These are phyloP conservation scores for Drosophila neoperkinsi DNA, from an alignment of 2,888 invertebrate species.

Conservation along the genomic window DNA sequence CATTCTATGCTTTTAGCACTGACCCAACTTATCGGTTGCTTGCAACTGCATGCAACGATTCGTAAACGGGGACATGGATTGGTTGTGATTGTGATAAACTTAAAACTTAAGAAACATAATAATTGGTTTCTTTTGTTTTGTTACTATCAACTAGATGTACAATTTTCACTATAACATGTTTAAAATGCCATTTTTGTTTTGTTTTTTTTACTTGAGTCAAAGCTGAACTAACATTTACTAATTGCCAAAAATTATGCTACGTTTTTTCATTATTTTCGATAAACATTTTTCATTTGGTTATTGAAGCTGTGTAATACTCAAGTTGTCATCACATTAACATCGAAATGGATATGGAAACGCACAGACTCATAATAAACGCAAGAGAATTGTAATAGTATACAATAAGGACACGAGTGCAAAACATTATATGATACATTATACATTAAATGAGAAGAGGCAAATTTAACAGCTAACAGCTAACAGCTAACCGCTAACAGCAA, in stretches of 20 bases:
- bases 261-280: conserved; percentile 3
- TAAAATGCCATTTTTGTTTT: conserved; percentile 51
- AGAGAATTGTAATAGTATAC: conserved; percentile 18
- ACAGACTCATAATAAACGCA: conserved; percentile 29
- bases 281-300: conserved; percentile 35
- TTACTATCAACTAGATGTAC: conserved; percentile 40
- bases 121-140: neutral
- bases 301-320: conserved; percentile 55
- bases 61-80: neutral
- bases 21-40: conserved; percentile 1
- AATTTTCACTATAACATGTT: conserved; percentile 58
- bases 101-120: conserved; percentile 41
- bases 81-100: conserved; percentile 19
- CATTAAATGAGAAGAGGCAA: conserved; percentile 32
- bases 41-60: neutral
- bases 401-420: conserved; percentile 68
- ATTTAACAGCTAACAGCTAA: conserved; percentile 16
- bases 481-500: conserved; percentile 6
- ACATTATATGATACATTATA: conserved; percentile 48
- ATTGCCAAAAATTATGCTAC: conserved; percentile 71
- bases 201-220: conserved; percentile 22
- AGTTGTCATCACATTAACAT: conserved; percentile 44
- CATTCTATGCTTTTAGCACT: conserved; percentile 10
- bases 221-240: conserved; percentile 58
- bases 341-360: conserved; percentile 30